A percentile compares a stretch with the other conserved stretches of the same genome.
Evolutionary conservation across 2,797 vertebrate species (phyloP).

Genomic region (Gambusia yucatana): DNA sequence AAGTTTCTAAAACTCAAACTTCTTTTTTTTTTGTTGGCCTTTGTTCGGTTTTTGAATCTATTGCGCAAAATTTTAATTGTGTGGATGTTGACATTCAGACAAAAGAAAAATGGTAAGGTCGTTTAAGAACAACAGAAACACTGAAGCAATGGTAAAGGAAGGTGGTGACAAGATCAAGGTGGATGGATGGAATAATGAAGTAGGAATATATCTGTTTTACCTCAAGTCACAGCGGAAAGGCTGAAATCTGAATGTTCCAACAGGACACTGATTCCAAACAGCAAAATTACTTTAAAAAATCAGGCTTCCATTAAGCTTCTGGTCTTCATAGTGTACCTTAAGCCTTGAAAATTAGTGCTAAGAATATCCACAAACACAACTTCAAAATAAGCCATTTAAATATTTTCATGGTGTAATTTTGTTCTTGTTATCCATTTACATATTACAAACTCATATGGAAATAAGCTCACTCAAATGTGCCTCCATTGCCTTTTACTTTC

Average conservation of each 20-base stretch:
- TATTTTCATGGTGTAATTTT: background rate
- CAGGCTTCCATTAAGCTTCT: background rate
- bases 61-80: background rate
- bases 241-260: background rate
- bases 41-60: background rate
- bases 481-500: constrained; percentile 21
- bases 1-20: background rate
- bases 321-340: background rate
- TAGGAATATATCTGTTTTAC: background rate
- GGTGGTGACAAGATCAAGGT: background rate
- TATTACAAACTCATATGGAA: constrained; percentile 16
- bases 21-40: background rate
- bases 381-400: constrained; percentile 6
- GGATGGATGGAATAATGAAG: background rate
- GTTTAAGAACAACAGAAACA: background rate
- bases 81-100: background rate
- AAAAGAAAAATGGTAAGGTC: background rate
- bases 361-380: background rate
- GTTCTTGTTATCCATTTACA: background rate
- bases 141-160: background rate
- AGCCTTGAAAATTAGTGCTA: background rate
- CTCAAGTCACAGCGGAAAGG: background rate
- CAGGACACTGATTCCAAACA: background rate
- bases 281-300: background rate
- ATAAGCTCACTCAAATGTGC: constrained; percentile 19